Evolutionary conservation across 2,888 invertebrate species (phyloP).

Genomic region (Chrysolina haemoptera): DNA sequence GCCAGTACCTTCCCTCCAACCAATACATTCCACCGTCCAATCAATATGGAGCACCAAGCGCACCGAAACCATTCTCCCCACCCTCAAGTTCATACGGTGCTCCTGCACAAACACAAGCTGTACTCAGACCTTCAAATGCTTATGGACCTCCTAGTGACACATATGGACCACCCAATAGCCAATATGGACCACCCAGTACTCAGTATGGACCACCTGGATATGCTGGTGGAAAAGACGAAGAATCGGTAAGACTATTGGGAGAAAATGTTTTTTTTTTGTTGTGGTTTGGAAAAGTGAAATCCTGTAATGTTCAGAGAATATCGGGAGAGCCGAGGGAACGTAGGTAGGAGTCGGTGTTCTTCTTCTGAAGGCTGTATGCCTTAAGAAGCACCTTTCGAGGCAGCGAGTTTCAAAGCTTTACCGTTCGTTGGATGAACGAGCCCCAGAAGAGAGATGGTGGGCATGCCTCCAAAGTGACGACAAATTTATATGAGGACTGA

Average conservation of each 20-base stretch:
- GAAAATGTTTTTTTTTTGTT: background rate
- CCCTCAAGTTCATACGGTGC: constrained; percentile 60
- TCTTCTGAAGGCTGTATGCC: too few relatives aligned
- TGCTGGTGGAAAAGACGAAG: constrained; percentile 60
- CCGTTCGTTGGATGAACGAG: too few relatives aligned
- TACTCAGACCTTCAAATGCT: constrained; percentile 51
- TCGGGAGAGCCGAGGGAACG: too few relatives aligned
- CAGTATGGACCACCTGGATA: constrained; percentile 51
- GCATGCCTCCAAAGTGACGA: too few relatives aligned
- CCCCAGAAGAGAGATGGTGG: too few relatives aligned
- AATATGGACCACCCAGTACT: constrained; percentile 51
- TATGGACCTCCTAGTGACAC: constrained; percentile 54
- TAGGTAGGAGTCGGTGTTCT: too few relatives aligned
- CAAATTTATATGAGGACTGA: too few relatives aligned
- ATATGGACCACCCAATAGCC: constrained; percentile 52
- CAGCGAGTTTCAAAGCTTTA: too few relatives aligned
- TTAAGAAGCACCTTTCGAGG: too few relatives aligned
- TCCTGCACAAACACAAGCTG: constrained; percentile 52
- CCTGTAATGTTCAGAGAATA: too few relatives aligned
- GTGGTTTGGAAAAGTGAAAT: background rate
- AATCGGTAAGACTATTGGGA: constrained; percentile 60
- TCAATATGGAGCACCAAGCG: constrained; percentile 59
- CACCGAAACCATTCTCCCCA: constrained; percentile 56
- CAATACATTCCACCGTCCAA: constrained; percentile 56
- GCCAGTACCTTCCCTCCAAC: constrained; percentile 64